phyloP scores from a whole-genome alignment of 1,140 invertebrate genomes.

The Pseudomyrmex pallidus region DNA sequence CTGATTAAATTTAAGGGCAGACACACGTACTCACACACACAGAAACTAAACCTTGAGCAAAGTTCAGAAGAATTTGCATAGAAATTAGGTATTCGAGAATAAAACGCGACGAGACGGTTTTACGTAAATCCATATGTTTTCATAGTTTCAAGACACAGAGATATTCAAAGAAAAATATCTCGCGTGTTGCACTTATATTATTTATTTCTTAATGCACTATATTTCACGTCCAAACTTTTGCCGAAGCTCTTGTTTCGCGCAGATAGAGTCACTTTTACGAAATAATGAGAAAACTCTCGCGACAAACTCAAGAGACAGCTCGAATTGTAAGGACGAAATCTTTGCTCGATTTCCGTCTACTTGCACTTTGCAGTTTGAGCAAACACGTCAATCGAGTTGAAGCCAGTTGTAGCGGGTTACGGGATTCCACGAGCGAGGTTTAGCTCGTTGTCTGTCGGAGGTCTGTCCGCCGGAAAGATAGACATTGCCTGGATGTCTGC shows the following conservation, averaged over 20 bases:
- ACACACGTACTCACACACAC: no score
- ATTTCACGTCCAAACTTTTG: background rate
- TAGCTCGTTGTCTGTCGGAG: slow-evolving; percentile 61
- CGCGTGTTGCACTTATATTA: background rate
- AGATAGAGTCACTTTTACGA: background rate
- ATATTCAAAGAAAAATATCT: background rate
- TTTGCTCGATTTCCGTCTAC: background rate
- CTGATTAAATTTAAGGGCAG: slow-evolving; percentile 24
- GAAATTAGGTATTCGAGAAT: background rate
- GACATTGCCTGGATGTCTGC: slow-evolving; percentile 73
- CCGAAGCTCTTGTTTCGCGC: background rate
- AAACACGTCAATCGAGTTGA: slow-evolving; percentile 35
- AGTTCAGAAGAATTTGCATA: slow-evolving; percentile 23
- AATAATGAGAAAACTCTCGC: background rate
- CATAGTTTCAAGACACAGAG: slow-evolving; percentile 8
- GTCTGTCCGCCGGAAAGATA: slow-evolving; percentile 70
- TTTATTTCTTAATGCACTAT: slow-evolving; percentile 1
- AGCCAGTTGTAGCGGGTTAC: slow-evolving; percentile 19
- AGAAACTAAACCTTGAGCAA: background rate
- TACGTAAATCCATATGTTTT: slow-evolving; percentile 2
- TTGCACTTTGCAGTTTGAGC: slow-evolving; percentile 31
- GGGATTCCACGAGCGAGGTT: slow-evolving; percentile 62
- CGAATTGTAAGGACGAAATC: background rate
- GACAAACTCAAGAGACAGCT: background rate
- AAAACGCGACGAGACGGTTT: background rate